Conservation (phyloP, 2,888 invertebrate species). For the Cylloceria caligata region DNA sequence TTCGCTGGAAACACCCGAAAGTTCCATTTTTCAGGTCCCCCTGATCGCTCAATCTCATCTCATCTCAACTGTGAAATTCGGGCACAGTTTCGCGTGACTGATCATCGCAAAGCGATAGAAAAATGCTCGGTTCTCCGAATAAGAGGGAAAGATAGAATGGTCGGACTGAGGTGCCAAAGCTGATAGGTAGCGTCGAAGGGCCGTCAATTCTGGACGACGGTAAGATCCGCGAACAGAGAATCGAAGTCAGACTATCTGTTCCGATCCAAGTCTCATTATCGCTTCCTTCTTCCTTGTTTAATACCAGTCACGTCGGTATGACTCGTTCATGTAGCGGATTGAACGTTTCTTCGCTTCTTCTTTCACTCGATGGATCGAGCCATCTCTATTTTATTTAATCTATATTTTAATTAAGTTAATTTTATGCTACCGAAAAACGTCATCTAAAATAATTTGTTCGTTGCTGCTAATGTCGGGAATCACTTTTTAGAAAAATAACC, state of each 20-base stretch:
- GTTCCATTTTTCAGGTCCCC: constrained; percentile 17
- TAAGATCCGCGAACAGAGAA: not conserved
- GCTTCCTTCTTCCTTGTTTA: not conserved
- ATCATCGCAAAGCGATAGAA: constrained; percentile 29
- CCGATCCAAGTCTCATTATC: not conserved
- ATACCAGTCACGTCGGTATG: not conserved
- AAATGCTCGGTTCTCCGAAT: constrained; percentile 29
- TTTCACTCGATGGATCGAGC: not conserved
- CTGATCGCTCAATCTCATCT: constrained; percentile 17
- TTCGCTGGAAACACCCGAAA: constrained; percentile 7
- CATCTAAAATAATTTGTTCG: too few relatives aligned
- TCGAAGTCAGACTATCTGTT: not conserved
- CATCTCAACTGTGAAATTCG: constrained; percentile 11
- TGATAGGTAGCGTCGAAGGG: constrained; percentile 7
- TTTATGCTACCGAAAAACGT: not conserved
- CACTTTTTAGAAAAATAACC: too few relatives aligned
- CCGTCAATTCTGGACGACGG: not conserved
- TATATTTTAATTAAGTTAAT: not conserved
- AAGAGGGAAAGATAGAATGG: not conserved
- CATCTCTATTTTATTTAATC: too few relatives aligned
- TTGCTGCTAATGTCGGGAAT: not conserved
- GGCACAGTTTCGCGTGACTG: constrained; percentile 38
- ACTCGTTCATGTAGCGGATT: not conserved
- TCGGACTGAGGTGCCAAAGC: not conserved
- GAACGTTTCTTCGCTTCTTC: not conserved